These are phyloP conservation scores for Batillaria attramentaria DNA, from an alignment of 1,140 invertebrate species.

Conservation along the genomic window DNA sequence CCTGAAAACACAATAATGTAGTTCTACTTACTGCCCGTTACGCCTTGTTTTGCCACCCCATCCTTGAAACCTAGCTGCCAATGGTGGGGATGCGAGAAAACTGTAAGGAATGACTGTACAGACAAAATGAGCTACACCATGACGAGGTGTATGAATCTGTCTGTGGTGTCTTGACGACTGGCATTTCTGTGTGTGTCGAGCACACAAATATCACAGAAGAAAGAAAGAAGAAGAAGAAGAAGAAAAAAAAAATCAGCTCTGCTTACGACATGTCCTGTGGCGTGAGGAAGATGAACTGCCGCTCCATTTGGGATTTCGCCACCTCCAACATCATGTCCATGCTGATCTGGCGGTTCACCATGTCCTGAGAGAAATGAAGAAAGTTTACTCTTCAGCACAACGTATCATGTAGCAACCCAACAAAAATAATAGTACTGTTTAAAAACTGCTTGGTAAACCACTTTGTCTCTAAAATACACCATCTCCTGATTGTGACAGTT, in stretches of 20 bases:
- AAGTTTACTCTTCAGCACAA: no score
- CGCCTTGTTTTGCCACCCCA: no score
- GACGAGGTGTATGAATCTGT: no score
- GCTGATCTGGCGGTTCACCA: conserved; percentile 71
- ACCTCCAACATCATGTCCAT: conserved; percentile 71
- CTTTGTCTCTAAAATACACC: background rate
- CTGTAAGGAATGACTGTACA: no score
- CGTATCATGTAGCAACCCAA: no score
- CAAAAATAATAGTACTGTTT: background rate
- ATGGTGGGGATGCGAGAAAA: no score
- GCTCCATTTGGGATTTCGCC: conserved; percentile 59
- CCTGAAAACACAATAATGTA: no score
- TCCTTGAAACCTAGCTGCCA: conserved; percentile 18
- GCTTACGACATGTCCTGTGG: conserved; percentile 69
- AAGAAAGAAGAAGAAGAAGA: background rate
- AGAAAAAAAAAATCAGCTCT: background rate
- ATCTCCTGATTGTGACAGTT: no score
- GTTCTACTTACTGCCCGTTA: no score
- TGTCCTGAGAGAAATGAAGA: conserved; percentile 69
- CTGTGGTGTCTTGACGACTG: no score
- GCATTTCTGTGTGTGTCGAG: background rate
- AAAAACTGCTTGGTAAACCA: background rate
- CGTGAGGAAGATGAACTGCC: conserved; percentile 73
- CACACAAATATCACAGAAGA: background rate
- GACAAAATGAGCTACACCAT: no score